Evolutionary conservation across 2,888 invertebrate genomes (phyloP).

Genomic region (Psylliodes chrysocephalus): DNA sequence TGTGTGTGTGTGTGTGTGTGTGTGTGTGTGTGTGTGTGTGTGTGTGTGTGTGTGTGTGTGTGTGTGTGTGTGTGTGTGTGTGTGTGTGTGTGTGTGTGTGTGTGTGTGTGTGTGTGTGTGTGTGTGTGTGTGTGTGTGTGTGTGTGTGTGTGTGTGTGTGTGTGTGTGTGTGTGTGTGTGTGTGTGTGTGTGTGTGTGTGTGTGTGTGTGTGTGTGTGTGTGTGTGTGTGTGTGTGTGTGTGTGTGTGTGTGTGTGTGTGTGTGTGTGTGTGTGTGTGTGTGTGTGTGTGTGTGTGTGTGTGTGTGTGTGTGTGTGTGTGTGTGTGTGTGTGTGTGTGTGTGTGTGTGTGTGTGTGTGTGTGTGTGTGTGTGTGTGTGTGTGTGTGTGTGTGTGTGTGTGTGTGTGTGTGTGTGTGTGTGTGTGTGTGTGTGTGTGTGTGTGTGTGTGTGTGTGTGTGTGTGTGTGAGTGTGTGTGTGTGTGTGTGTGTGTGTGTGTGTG

Average conservation of each 20-base stretch:
- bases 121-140: too few relatives aligned
- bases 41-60: too few relatives aligned
- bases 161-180: too few relatives aligned
- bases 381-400: not conserved
- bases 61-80: too few relatives aligned
- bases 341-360: not conserved
- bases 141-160: too few relatives aligned
- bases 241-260: not conserved
- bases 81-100: too few relatives aligned
- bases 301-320: not conserved
- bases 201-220: too few relatives aligned
- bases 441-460: not conserved
- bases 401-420: not conserved
- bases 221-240: not conserved
- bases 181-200: too few relatives aligned
- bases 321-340: not conserved
- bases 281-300: not conserved
- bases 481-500: not conserved
- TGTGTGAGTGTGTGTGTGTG: not conserved
- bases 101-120: too few relatives aligned
- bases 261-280: not conserved
- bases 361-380: not conserved
- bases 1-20: too few relatives aligned
- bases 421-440: not conserved
- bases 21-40: too few relatives aligned